Evolutionary conservation across 2,888 invertebrate species (phyloP).

Genomic region (Trissoscelio sp.): DNA sequence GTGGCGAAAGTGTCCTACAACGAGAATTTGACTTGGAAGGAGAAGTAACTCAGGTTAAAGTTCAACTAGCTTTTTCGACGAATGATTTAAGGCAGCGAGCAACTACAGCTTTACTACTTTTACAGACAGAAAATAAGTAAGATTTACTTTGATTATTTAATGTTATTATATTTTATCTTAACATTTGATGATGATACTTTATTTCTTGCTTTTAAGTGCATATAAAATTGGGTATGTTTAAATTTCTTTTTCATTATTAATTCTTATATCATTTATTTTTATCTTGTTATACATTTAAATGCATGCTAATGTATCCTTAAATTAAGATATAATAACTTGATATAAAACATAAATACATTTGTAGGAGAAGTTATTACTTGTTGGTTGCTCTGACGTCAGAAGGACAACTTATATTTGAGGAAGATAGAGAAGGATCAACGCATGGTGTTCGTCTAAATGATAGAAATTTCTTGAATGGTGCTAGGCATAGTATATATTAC

Average conservation of each 20-base stretch:
- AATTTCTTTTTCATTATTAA: constrained; percentile 16
- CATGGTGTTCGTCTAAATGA: constrained; percentile 90
- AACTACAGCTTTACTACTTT: constrained; percentile 88
- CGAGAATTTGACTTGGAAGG: constrained; percentile 90
- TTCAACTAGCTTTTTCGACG: constrained; percentile 94
- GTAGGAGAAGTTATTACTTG: constrained; percentile 92
- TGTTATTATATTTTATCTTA: neutral
- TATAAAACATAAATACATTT: neutral
- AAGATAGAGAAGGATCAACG: constrained; percentile 91
- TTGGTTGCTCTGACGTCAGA: constrained; percentile 92
- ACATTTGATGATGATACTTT: constrained; percentile 9
- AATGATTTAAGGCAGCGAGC: constrained; percentile 91
- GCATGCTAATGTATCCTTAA: neutral
- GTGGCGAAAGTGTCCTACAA: constrained; percentile 92
- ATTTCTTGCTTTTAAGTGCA: constrained; percentile 33
- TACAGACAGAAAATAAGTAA: constrained; percentile 93
- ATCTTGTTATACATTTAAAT: neutral
- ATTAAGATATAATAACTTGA: neutral
- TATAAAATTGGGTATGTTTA: constrained; percentile 30
- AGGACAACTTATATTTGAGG: constrained; percentile 93
- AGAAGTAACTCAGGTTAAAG: constrained; percentile 90
- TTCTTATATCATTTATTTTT: neutral
- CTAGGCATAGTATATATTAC: constrained; percentile 90
- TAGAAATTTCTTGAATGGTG: constrained; percentile 92
- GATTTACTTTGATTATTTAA: constrained; percentile 67